Conservation (phyloP, 1,140 invertebrate species). For the Trissolcus basalis region DNA sequence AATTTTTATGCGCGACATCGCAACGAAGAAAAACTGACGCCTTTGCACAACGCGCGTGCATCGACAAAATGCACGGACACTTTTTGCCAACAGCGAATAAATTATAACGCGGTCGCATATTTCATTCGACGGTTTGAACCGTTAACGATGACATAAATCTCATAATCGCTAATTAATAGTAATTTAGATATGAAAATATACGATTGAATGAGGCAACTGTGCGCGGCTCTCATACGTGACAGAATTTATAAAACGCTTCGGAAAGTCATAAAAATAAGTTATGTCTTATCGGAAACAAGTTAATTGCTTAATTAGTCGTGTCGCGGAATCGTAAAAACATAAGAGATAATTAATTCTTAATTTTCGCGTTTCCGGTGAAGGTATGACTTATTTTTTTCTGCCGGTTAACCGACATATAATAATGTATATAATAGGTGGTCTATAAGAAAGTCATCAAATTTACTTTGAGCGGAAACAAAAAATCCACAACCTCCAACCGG, state of each 20-base stretch:
- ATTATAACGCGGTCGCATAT: background rate
- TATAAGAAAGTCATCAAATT: too few species aligned
- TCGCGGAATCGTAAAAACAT: slow-evolving; percentile 3
- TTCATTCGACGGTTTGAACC: slow-evolving; percentile 9
- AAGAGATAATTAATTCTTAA: background rate
- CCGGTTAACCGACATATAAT: too few species aligned
- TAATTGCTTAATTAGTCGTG: slow-evolving; percentile 32
- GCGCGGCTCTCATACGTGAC: slow-evolving; percentile 17
- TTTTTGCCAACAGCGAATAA: slow-evolving; percentile 19
- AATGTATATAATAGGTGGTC: too few species aligned
- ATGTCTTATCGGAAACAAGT: slow-evolving; percentile 14
- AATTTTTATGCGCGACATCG: slow-evolving; percentile 9
- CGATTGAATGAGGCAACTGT: slow-evolving; percentile 23
- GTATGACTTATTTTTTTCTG: too few species aligned
- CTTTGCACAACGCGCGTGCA: slow-evolving; percentile 8
- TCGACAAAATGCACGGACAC: background rate
- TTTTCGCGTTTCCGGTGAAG: background rate
- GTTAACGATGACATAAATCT: slow-evolving; percentile 33
- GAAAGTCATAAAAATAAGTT: slow-evolving; percentile 1
- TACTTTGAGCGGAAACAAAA: too few species aligned
- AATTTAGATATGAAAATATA: slow-evolving; percentile 40
- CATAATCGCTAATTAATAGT: slow-evolving; percentile 49
- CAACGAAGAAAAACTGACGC: slow-evolving; percentile 4
- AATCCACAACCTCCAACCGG: too few species aligned
- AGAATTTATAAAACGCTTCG: slow-evolving; percentile 27